phyloP scores from a whole-genome alignment of 2,888 invertebrate species.

The Lasioglossum lativentre region DNA sequence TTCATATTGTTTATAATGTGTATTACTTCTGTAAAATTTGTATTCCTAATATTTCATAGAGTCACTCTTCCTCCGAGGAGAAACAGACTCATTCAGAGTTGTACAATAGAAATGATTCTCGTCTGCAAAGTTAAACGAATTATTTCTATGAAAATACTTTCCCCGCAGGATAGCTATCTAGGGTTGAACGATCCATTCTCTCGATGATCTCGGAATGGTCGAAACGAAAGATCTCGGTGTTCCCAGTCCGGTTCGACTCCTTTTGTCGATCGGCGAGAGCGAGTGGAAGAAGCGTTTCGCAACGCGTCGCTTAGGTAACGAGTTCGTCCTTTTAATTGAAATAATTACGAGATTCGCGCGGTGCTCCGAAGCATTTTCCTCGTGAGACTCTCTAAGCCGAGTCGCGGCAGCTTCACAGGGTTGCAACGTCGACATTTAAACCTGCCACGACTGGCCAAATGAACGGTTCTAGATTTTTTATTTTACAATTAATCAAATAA shows the following conservation, averaged over 20 bases:
- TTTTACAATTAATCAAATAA: too few species aligned
- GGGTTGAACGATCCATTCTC: constrained; percentile 37
- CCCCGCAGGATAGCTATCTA: background rate
- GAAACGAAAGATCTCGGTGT: background rate
- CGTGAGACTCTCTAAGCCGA: background rate
- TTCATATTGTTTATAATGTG: too few species aligned
- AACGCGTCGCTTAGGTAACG: constrained; percentile 11
- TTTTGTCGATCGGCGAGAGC: constrained; percentile 14
- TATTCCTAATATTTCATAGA: too few species aligned
- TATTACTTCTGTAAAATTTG: too few species aligned
- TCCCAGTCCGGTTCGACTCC: background rate
- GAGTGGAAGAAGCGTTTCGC: constrained; percentile 31
- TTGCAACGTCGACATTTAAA: too few species aligned
- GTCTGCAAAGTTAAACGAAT: background rate
- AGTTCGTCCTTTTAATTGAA: constrained; percentile 24
- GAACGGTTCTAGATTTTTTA: too few species aligned
- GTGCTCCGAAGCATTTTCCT: background rate
- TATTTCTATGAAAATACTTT: background rate
- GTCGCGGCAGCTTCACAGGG: background rate
- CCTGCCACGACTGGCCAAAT: too few species aligned
- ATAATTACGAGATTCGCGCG: constrained; percentile 15
- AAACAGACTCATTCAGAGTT: too few species aligned
- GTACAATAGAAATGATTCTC: too few species aligned
- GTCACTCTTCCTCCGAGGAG: too few species aligned
- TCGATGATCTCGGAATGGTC: constrained; percentile 16